These are phyloP conservation scores for Venusia cambrica DNA, from an alignment of 2,888 invertebrate species.

Conservation along the genomic window DNA sequence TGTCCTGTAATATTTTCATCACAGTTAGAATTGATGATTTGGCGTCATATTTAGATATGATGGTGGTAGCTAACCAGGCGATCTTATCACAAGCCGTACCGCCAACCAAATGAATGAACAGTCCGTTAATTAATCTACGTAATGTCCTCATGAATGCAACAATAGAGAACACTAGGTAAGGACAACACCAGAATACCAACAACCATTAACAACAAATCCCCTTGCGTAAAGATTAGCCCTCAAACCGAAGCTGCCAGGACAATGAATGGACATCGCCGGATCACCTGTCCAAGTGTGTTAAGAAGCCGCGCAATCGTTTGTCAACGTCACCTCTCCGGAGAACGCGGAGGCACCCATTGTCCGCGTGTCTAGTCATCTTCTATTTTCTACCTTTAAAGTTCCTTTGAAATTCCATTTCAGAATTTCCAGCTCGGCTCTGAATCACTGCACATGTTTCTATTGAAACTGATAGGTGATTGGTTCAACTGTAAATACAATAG, in stretches of 20 bases:
- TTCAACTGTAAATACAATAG: too few relatives aligned
- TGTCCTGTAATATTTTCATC: too few relatives aligned
- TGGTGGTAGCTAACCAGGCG: too few relatives aligned
- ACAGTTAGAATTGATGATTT: too few relatives aligned
- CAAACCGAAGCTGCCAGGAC: slow-evolving; percentile 44
- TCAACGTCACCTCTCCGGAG: slow-evolving; percentile 55
- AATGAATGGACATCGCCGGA: slow-evolving; percentile 61
- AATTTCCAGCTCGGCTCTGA: too few relatives aligned
- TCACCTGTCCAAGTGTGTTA: slow-evolving; percentile 69
- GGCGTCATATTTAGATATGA: too few relatives aligned
- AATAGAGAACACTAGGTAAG: too few relatives aligned
- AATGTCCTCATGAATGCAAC: too few relatives aligned
- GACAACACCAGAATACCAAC: slow-evolving; percentile 11
- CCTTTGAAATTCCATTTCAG: slow-evolving; percentile 31
- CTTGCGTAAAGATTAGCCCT: slow-evolving; percentile 38
- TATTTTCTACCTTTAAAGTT: slow-evolving; percentile 48
- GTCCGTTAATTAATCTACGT: too few relatives aligned
- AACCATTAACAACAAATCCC: slow-evolving; percentile 29
- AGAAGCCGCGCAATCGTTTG: slow-evolving; percentile 55
- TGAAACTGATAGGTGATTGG: too few relatives aligned
- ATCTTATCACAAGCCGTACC: too few relatives aligned
- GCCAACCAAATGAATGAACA: too few relatives aligned
- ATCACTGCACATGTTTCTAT: slow-evolving; percentile 2
- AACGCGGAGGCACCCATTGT: slow-evolving; percentile 56
- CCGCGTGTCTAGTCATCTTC: slow-evolving; percentile 46